Evolutionary conservation across 2,888 invertebrate genomes (phyloP), one percentile per base, ranked within the genome.

Genomic region (Drosophila tripunctata): DNA sequence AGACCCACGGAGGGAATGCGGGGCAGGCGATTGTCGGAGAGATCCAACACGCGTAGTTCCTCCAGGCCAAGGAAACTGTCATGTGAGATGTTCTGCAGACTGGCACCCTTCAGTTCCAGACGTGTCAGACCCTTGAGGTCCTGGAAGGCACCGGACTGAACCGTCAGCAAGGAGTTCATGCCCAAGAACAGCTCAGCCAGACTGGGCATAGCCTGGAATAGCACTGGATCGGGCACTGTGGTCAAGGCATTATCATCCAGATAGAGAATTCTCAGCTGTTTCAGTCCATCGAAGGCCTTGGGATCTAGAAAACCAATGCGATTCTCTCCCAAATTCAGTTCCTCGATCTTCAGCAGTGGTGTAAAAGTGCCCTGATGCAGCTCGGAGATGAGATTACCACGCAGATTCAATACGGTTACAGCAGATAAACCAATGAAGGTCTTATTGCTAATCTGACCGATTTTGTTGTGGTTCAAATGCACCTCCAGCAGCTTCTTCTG

Each of bases 141-240:
- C 60, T 94, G 94, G 90, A 97, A 97, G 12, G 96, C 94, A 74
- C 95, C 95, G 75, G 96, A 94, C 4, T 95, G 95, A 38, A 97
- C 92, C 48, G 93, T 93, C 1, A 95, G 93, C 90, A 97, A 95
- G 0, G 94, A 95, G 90, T 97, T 97, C 85, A 96, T 93, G n/a
- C 97, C 97, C 10, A 97, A 94, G 88, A 96, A 96, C 21, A 97
- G 92, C 90, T 97, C 97, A 3, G 96, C 97, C 56, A 97, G 92
- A 80, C 95, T 95, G 50, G 95, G 95, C 83, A 97, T 92, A 10
- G 95, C 93, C 33, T 94, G 93, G 85, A 96, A 94, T 35, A 90
- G 82, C 1, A 96, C 95, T 6, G 93, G 92, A 41, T 96, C 96
- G 7, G 97, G 97, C 50, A 97, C 94, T 1, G 94, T 92, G 75